Evolutionary conservation across 1,140 invertebrate genomes (phyloP), one percentile per base, ranked within the genome.

Genomic region (Ectropis grisescens): DNA sequence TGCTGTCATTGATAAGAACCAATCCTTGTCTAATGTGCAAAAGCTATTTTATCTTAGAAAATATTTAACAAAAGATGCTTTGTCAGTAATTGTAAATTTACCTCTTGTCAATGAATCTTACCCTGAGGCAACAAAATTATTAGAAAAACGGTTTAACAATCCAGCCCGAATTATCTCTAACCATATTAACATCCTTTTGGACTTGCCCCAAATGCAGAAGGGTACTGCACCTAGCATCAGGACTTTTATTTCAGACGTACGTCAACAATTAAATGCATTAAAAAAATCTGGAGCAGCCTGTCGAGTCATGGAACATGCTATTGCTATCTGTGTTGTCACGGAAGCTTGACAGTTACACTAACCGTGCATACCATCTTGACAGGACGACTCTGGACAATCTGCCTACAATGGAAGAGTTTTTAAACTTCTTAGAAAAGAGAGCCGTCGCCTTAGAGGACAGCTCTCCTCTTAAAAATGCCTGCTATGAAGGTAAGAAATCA

Each of bases 241-340:
- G 6, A 2, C 1, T 2, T 32, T 42, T 11, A 12, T 42, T 4
- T 28, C 23, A 2, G 0, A 23, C 8, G 11, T 37, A 4, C 8
- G 16, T 10, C 40, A 42, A 13, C 40, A 42, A n/a, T 2, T 33
- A 1, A 9, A 22, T 27, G 33, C 41, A 1, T 29, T 35, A 12
- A 43, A 44, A n/a, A 43, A 49, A 55, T 24, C 33, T 55, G 12
- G 16, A 41, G 3, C 22, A 44, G 26, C 42, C 46, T 3, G n/a
- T 41, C 26, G 37, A 47, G 19, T 27, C 41, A 11, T 54, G 42
- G 41, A 40, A 47, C 14, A 41, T 42, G 36, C 13, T 49, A 5
- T 22, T 54, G 8, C 32, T 44, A 16, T 38, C 16, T 8, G 32
- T 42, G 12, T 37, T 41, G 24, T 14, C 12, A 10, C 34, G 13